Percentiles rank a stretch among this genome's conserved stretches.
These are phyloP conservation scores for Caradrina kadenii DNA, from an alignment of 2,888 invertebrate genomes.

Conservation along the genomic window DNA sequence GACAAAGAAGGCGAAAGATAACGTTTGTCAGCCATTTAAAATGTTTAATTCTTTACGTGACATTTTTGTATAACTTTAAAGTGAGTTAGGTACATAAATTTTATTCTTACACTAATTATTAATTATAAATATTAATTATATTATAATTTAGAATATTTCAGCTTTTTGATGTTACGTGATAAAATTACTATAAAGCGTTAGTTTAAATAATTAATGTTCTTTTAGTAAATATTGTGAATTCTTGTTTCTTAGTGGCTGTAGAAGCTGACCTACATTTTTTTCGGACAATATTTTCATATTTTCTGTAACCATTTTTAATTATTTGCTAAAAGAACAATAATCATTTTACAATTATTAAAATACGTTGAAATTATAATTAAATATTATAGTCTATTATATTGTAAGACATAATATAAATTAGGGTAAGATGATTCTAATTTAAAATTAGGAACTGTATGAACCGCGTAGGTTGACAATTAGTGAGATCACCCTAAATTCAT, in stretches of 20 bases:
- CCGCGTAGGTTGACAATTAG: slow-evolving; percentile 36
- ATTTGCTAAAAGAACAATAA: slow-evolving; percentile 52
- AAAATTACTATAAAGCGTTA: slow-evolving; percentile 85
- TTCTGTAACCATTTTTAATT: background rate
- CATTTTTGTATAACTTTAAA: slow-evolving; percentile 53
- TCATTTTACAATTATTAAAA: slow-evolving; percentile 44
- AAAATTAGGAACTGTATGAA: slow-evolving; percentile 56
- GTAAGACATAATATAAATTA: slow-evolving; percentile 63
- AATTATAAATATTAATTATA: slow-evolving; percentile 69
- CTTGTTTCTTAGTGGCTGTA: background rate
- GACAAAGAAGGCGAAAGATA: slow-evolving; percentile 36
- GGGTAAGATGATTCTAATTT: slow-evolving; percentile 50
- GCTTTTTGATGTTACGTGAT: slow-evolving; percentile 76
- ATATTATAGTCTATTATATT: slow-evolving; percentile 53
- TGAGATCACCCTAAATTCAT: slow-evolving; percentile 57
- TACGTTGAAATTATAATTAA: slow-evolving; percentile 52
- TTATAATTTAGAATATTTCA: slow-evolving; percentile 87
- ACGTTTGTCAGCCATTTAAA: slow-evolving; percentile 46
- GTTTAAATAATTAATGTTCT: slow-evolving; percentile 64
- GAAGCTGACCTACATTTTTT: background rate
- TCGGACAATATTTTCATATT: background rate
- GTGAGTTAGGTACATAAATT: slow-evolving; percentile 55
- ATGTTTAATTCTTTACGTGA: slow-evolving; percentile 51
- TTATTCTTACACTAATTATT: slow-evolving; percentile 61
- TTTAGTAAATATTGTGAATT: slow-evolving; percentile 40